Conservation (phyloP, 2,888 invertebrate species). For the Drosophila meridionalis region DNA sequence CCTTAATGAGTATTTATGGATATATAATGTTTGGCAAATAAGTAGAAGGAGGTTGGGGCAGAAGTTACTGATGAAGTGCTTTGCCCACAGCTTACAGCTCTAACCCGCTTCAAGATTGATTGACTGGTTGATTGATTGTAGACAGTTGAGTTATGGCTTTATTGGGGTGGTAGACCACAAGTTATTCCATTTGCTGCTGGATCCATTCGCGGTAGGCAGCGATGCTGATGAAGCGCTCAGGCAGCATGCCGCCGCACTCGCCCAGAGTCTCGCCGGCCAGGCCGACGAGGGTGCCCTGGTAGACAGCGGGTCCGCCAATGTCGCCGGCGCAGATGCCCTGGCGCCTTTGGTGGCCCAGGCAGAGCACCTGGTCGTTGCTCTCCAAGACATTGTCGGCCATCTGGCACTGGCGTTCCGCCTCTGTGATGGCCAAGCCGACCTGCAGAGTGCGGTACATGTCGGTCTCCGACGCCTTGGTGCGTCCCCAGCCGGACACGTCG, state of each 20-base stretch:
- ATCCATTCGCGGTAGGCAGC: constrained; percentile 71
- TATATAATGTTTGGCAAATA: too few relatives aligned
- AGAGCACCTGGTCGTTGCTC: constrained; percentile 68
- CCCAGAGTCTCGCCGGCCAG: constrained; percentile 72
- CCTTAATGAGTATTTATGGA: too few relatives aligned
- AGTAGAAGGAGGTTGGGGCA: not conserved
- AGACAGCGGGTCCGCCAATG: constrained; percentile 82
- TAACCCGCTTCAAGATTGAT: not conserved
- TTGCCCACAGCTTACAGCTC: not conserved
- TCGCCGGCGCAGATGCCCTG: constrained; percentile 83
- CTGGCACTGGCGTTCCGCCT: constrained; percentile 44
- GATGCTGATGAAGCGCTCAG: constrained; percentile 77
- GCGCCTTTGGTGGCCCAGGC: constrained; percentile 72
- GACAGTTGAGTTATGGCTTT: not conserved
- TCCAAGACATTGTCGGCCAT: not conserved
- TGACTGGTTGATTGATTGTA: not conserved
- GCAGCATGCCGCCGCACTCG: constrained; percentile 74
- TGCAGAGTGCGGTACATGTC: constrained; percentile 62
- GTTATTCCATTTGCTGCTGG: constrained; percentile 60
- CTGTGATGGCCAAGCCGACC: constrained; percentile 56
- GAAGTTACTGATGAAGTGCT: not conserved
- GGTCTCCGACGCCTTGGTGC: constrained; percentile 46
- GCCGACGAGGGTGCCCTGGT: constrained; percentile 67
- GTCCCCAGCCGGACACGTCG: constrained; percentile 81
- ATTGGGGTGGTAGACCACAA: not conserved